phyloP scores from a whole-genome alignment of 2,797 vertebrate genomes.

The Paguma larvata region DNA sequence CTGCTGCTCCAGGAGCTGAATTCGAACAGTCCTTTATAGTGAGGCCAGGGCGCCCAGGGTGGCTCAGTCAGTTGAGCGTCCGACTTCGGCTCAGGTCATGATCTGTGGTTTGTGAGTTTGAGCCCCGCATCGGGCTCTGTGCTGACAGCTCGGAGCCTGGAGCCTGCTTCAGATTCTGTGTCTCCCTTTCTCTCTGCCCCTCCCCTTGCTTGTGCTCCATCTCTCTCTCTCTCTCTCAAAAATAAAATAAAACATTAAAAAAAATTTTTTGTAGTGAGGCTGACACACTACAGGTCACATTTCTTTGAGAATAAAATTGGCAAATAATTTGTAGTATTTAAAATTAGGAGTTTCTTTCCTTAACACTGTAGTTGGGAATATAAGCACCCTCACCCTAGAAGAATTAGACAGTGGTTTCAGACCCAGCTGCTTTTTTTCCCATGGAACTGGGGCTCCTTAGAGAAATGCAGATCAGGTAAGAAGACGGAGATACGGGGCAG shows the following conservation, averaged over 20 bases:
- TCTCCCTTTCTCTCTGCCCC: too few relatives aligned
- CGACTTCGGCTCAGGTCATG: too few relatives aligned
- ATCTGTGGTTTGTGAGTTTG: too few relatives aligned
- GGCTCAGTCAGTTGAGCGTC: too few relatives aligned
- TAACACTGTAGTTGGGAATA: not conserved
- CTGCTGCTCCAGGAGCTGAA: not conserved
- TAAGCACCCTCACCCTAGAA: not conserved
- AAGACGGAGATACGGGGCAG: not conserved
- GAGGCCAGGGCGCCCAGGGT: not conserved
- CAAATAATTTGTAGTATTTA: not conserved
- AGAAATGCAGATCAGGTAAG: not conserved
- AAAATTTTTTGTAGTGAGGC: not conserved
- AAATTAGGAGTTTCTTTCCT: not conserved
- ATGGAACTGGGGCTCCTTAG: not conserved
- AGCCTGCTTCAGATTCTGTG: too few relatives aligned
- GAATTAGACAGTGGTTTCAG: not conserved
- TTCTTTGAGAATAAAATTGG: constrained; percentile 39
- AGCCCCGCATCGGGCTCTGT: too few relatives aligned
- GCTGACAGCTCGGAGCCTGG: too few relatives aligned
- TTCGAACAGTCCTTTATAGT: not conserved
- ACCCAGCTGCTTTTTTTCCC: not conserved
- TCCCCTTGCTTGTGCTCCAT: too few relatives aligned
- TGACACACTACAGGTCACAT: not conserved
- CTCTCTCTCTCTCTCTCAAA: too few relatives aligned
- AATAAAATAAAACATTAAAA: too few relatives aligned